Evolutionary conservation across 2,797 vertebrate species (phyloP).

Genomic region (Hybognathus amarus): DNA sequence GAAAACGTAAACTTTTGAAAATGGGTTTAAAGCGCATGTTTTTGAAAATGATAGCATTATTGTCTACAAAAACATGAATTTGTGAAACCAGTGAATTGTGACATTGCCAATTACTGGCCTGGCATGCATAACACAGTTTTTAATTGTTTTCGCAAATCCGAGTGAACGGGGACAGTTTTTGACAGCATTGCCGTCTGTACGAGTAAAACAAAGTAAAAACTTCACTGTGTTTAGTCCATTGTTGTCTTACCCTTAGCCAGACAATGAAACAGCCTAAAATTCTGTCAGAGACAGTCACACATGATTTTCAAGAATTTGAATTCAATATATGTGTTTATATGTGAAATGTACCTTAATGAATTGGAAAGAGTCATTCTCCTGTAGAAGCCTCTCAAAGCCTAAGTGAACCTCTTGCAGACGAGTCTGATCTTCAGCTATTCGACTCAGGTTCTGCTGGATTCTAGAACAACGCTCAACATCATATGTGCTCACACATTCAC

Average conservation of each 20-base stretch:
- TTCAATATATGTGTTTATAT: neutral
- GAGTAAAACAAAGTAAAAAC: neutral
- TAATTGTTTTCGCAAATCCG: neutral
- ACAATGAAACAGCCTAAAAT: neutral
- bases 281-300: neutral
- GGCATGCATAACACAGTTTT: neutral
- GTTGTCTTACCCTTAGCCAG: neutral
- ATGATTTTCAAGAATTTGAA: neutral
- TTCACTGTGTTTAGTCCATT: neutral
- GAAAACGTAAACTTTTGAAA: too few relatives aligned
- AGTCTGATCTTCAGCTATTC: conserved; percentile 71
- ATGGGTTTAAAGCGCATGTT: neutral
- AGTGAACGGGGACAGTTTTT: neutral
- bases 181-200: neutral
- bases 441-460: conserved; percentile 71
- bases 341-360: conserved; percentile 72
- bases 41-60: neutral
- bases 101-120: neutral
- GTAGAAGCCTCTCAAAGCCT: conserved; percentile 68
- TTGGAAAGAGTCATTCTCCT: conserved; percentile 74
- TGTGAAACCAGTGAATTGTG: neutral
- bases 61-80: neutral
- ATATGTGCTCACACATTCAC: conserved; percentile 58
- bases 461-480: conserved; percentile 53
- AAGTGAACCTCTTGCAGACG: conserved; percentile 72